A percentile compares a stretch with the other conserved stretches of the same genome.
Conservation (phyloP, 2,888 invertebrate genomes). For the Metacarcinus magister region DNA sequence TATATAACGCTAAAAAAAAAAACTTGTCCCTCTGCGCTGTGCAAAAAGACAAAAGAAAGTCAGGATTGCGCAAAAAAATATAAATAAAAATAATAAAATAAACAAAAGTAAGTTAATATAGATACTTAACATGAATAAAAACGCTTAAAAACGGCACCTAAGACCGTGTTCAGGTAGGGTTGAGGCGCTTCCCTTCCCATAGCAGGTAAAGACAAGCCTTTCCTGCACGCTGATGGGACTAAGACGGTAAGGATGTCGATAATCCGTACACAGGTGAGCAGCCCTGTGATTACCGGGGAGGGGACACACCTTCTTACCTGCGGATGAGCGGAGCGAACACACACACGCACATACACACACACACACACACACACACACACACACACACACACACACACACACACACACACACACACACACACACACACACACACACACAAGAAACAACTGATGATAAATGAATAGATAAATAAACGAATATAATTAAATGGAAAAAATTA, state of each 20-base stretch:
- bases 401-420: too few relatives aligned
- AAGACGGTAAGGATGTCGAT: not conserved
- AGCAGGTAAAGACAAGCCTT: not conserved
- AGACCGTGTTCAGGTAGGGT: not conserved
- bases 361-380: not conserved
- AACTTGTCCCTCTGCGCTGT: too few relatives aligned
- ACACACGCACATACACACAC: not conserved
- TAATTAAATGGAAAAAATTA: too few relatives aligned
- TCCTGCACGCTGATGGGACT: not conserved
- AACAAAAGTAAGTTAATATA: too few relatives aligned
- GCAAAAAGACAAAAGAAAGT: too few relatives aligned
- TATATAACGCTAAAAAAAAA: too few relatives aligned
- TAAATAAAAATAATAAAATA: too few relatives aligned
- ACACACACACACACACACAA: too few relatives aligned
- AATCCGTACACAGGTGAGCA: not conserved
- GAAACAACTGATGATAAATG: too few relatives aligned
- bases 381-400: too few relatives aligned
- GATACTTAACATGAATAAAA: not conserved
- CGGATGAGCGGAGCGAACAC: not conserved
- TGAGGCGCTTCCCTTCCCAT: not conserved
- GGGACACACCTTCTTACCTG: not conserved
- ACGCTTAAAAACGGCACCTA: not conserved
- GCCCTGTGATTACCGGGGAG: not conserved
- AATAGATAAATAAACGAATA: too few relatives aligned
- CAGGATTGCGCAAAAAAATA: too few relatives aligned